A percentile compares a stretch with the other conserved stretches of the same genome.
Evolutionary conservation across 2,113 vertebrate species (phyloP).

Genomic region (Pseudopipra pipra): DNA sequence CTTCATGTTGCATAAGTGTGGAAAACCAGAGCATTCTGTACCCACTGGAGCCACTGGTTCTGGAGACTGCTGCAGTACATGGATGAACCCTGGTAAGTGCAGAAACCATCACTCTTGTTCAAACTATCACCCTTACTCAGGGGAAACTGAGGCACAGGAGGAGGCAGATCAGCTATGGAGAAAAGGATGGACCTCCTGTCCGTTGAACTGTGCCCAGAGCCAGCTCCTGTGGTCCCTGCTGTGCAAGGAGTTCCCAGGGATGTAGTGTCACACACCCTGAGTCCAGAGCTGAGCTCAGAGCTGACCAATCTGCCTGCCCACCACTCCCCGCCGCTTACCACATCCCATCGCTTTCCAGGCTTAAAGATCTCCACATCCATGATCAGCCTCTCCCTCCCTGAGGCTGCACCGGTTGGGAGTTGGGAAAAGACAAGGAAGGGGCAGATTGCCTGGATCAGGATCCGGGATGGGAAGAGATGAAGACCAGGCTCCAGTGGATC

Average conservation of each 20-base stretch:
- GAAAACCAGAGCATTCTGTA: background rate
- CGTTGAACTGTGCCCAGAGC: background rate
- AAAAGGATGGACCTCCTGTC: background rate
- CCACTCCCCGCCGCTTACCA: background rate
- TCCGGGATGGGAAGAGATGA: background rate
- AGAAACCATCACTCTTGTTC: background rate
- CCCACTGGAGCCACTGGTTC: background rate
- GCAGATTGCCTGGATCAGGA: background rate
- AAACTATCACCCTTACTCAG: background rate
- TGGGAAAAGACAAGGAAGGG: background rate
- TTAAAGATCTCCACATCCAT: background rate
- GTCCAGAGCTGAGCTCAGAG: background rate
- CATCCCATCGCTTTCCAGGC: background rate
- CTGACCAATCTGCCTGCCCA: background rate
- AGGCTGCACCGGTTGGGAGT: background rate
- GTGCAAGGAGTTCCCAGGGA: background rate
- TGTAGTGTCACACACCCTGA: no score
- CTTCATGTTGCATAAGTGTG: background rate
- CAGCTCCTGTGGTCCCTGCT: background rate
- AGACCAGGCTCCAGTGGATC: background rate
- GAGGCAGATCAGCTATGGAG: background rate
- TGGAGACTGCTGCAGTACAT: background rate
- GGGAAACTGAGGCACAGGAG: background rate
- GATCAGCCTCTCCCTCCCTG: background rate
- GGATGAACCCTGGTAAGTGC: background rate